A percentile compares a stretch with the other conserved stretches of the same genome.
These are phyloP conservation scores for Trinorchestia longiramus DNA, from an alignment of 1,140 invertebrate genomes.

Conservation along the genomic window DNA sequence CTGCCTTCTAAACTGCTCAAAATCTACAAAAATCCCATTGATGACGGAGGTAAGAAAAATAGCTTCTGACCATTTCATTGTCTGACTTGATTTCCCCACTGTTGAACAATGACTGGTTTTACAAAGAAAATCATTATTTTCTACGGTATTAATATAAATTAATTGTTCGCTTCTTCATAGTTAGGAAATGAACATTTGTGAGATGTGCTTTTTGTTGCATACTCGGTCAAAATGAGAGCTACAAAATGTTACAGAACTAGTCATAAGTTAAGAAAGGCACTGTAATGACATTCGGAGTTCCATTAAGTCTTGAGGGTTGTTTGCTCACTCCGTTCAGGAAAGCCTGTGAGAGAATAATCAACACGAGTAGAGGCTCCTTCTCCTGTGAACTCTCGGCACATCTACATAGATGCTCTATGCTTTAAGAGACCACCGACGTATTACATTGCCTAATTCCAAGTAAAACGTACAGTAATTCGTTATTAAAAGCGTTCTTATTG, in stretches of 20 bases:
- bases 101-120: neutral
- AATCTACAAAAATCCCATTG: neutral
- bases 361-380: neutral
- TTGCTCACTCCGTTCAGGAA: neutral
- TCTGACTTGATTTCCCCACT: neutral
- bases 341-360: neutral
- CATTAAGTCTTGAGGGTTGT: neutral
- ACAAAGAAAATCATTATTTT: neutral
- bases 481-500: neutral
- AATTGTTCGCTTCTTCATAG: neutral
- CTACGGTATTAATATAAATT: neutral
- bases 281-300: neutral
- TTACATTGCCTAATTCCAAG: neutral
- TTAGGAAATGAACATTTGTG: neutral
- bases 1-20: neutral
- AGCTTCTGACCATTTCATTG: neutral
- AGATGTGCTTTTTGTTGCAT: neutral
- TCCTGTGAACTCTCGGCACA: too few relatives aligned
- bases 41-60: neutral
- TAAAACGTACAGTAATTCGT: neutral
- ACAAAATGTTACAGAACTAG: too few relatives aligned
- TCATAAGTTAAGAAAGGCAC: neutral
- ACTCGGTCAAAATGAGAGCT: too few relatives aligned
- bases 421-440: neutral
- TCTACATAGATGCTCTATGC: neutral